These are phyloP conservation scores for Calliopsis andreniformis DNA, from an alignment of 1,140 invertebrate species.

Conservation along the genomic window DNA sequence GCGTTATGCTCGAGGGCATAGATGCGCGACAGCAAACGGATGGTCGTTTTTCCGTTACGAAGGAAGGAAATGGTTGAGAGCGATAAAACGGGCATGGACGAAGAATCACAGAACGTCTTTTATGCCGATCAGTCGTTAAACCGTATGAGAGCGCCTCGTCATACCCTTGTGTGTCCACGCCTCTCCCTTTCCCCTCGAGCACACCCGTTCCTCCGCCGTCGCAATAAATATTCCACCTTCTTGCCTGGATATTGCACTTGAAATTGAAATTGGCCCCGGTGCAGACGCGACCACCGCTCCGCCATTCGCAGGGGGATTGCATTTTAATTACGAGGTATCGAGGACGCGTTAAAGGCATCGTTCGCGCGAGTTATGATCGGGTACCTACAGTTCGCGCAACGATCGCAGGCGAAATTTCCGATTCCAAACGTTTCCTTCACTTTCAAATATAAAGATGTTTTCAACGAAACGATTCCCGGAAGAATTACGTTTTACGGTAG, in stretches of 20 bases:
- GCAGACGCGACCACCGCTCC: slow-evolving; percentile 20
- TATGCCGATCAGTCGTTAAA: slow-evolving; percentile 59
- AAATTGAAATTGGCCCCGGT: slow-evolving; percentile 50
- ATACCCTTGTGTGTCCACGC: slow-evolving; percentile 6
- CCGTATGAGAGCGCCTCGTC: neutral
- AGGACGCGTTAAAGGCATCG: slow-evolving; percentile 20
- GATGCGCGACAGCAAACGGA: neutral
- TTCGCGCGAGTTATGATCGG: neutral
- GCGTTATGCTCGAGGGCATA: slow-evolving; percentile 4
- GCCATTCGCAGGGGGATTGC: slow-evolving; percentile 36
- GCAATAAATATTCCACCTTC: slow-evolving; percentile 57
- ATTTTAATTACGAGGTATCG: slow-evolving; percentile 55
- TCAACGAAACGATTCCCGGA: neutral
- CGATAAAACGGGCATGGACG: slow-evolving; percentile 29
- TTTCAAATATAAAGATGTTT: neutral
- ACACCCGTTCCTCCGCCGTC: neutral
- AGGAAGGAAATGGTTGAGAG: slow-evolving; percentile 10
- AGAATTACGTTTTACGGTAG: neutral
- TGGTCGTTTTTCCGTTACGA: slow-evolving; percentile 1
- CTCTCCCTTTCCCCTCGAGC: neutral
- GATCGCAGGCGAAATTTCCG: neutral
- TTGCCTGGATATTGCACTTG: slow-evolving; percentile 33
- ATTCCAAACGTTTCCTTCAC: neutral
- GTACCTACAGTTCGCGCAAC: neutral
- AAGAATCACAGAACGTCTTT: slow-evolving; percentile 47